A percentile compares a stretch with the other conserved stretches of the same genome.
Conservation (phyloP, 2,797 vertebrate genomes). For the Falco novaeseelandiae region DNA sequence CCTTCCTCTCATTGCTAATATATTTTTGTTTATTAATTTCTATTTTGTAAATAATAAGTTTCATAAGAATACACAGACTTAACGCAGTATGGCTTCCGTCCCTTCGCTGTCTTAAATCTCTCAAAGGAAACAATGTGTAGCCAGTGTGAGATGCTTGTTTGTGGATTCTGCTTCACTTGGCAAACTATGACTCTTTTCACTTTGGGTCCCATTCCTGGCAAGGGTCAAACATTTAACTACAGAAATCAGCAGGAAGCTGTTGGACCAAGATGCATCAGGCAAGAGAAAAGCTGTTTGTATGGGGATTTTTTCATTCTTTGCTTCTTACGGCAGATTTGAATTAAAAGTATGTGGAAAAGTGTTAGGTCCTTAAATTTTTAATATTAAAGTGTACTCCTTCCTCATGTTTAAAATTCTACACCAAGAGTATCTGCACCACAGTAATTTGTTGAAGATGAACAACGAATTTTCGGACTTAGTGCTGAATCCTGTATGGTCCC, state of each 20-base stretch:
- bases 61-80: not conserved
- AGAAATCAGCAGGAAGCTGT: conserved; percentile 46
- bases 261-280: conserved; percentile 35
- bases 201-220: conserved; percentile 57
- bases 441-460: not conserved
- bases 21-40: not conserved
- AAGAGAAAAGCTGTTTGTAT: conserved; percentile 34
- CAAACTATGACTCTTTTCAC: conserved; percentile 34
- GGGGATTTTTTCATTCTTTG: not conserved
- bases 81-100: not conserved
- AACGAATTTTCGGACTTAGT: not conserved
- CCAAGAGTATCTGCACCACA: not conserved
- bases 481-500: not conserved
- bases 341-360: not conserved
- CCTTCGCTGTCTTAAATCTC: not conserved
- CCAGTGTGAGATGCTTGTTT: conserved; percentile 48
- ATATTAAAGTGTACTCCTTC: not conserved
- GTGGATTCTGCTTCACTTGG: conserved; percentile 55
- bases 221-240: conserved; percentile 50
- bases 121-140: not conserved
- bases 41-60: conserved; percentile 1
- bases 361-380: conserved; percentile 11
- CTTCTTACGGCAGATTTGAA: conserved; percentile 24
- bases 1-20: not conserved
- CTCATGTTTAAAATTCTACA: not conserved